Evolutionary conservation across 2,888 invertebrate genomes (phyloP).

Genomic region (Serripes groenlandicus): DNA sequence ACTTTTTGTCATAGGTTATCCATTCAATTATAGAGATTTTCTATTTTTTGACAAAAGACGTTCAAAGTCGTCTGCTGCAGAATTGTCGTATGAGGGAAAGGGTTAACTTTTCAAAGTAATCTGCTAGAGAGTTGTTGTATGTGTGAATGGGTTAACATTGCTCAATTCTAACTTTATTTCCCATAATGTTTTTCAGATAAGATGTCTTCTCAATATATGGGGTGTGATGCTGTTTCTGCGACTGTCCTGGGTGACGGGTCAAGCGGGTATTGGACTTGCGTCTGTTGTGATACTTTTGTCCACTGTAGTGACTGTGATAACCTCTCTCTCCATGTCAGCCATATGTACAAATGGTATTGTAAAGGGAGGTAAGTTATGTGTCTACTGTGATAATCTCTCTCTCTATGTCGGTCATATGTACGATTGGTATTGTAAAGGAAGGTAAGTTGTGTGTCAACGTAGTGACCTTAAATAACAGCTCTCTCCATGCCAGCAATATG

Average conservation of each 20-base stretch:
- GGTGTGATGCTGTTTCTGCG: conserved; percentile 99
- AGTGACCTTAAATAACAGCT: conserved; percentile 95
- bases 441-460: conserved; percentile 91
- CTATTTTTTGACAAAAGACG: too few species aligned
- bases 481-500: conserved; percentile 99
- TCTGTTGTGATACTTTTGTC: conserved; percentile 83
- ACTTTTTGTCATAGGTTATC: not conserved
- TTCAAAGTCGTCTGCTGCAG: too few species aligned
- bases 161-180: not conserved
- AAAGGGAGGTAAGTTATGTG: conserved; percentile 93
- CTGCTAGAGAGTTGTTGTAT: too few species aligned
- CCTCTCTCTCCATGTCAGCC: conserved; percentile 98
- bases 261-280: conserved; percentile 94
- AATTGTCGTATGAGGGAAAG: too few species aligned
- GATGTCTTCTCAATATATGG: conserved; percentile 99
- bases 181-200: conserved; percentile 88
- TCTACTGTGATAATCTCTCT: conserved; percentile 95
- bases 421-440: conserved; percentile 99
- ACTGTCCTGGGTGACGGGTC: conserved; percentile 98
- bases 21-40: too few species aligned
- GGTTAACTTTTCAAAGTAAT: too few species aligned
- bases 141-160: too few species aligned
- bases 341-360: conserved; percentile 99
- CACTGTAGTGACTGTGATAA: conserved; percentile 91
- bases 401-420: conserved; percentile 99